A percentile compares a stretch with the other conserved stretches of the same genome.
These are phyloP conservation scores for Ptilorrhoa leucosticta DNA, from an alignment of 2,113 vertebrate species.

Conservation along the genomic window DNA sequence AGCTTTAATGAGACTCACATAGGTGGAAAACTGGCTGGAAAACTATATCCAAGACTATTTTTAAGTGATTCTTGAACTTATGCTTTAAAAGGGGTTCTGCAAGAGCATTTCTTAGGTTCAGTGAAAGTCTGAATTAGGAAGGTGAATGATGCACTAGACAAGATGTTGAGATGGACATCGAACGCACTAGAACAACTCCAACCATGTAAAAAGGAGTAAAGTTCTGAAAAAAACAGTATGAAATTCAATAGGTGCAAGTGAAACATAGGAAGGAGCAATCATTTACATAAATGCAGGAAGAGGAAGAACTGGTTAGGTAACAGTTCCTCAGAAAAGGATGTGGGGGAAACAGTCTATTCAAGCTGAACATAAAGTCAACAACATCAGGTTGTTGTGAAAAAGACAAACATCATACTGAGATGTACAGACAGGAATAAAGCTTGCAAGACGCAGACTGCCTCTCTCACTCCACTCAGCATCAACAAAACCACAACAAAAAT, in stretches of 20 bases:
- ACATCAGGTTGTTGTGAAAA: conserved; percentile 23
- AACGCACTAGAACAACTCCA: neutral
- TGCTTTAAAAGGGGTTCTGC: neutral
- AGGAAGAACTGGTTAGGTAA: conserved; percentile 55
- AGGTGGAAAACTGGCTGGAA: neutral
- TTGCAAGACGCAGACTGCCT: neutral
- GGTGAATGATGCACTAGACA: neutral
- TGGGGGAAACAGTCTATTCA: conserved; percentile 32
- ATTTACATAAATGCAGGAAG: conserved; percentile 44
- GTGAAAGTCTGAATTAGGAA: neutral
- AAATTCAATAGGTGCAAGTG: conserved; percentile 9
- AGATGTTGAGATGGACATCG: neutral
- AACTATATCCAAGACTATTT: neutral
- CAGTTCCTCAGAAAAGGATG: conserved; percentile 15
- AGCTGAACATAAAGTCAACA: conserved; percentile 15
- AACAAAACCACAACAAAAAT: neutral
- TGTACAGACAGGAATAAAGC: neutral
- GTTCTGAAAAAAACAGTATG: neutral
- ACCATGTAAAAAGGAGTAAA: neutral
- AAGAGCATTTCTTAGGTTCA: neutral
- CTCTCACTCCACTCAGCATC: neutral
- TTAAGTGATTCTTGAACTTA: neutral
- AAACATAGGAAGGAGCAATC: neutral
- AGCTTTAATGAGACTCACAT: neutral
- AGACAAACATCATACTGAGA: conserved; percentile 11